These are phyloP conservation scores for Dascillus cervinus DNA, from an alignment of 2,888 invertebrate genomes.

Conservation along the genomic window DNA sequence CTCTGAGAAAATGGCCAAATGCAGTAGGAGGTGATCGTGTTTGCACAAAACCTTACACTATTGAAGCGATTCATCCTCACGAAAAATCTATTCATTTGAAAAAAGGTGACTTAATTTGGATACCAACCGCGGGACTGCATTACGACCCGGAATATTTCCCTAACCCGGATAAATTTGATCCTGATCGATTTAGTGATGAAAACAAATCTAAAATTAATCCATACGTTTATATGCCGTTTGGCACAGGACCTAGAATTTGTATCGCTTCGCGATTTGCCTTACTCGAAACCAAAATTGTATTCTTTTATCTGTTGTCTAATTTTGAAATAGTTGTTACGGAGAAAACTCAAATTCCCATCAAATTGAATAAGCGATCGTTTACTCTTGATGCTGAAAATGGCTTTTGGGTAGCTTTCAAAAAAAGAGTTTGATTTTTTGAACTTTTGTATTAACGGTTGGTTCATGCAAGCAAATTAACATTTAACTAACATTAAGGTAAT, in stretches of 20 bases:
- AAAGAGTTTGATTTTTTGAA: too few relatives aligned
- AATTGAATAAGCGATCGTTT: too few relatives aligned
- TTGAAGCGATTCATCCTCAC: constrained; percentile 14
- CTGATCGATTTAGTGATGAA: constrained; percentile 45
- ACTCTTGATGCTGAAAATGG: too few relatives aligned
- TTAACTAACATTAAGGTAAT: too few relatives aligned
- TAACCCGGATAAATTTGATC: constrained; percentile 31
- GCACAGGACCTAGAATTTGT: constrained; percentile 54
- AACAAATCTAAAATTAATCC: constrained; percentile 42
- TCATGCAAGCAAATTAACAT: too few relatives aligned
- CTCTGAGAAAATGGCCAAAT: constrained; percentile 27
- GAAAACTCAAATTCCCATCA: too few relatives aligned
- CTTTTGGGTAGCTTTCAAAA: too few relatives aligned
- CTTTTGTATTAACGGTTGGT: too few relatives aligned
- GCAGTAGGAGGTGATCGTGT: constrained; percentile 16
- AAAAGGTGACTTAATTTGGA: constrained; percentile 16
- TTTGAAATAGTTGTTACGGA: too few relatives aligned
- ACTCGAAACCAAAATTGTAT: too few relatives aligned
- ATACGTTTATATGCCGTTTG: constrained; percentile 35
- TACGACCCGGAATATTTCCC: constrained; percentile 26
- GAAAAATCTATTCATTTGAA: constrained; percentile 18
- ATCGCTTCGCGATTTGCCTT: too few relatives aligned
- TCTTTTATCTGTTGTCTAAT: too few relatives aligned
- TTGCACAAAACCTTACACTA: constrained; percentile 21
- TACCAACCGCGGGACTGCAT: constrained; percentile 26